Evolutionary conservation across 2,888 invertebrate genomes (phyloP), one percentile per base, ranked within the genome.

Genomic region (Leptinotarsa tumamoca): DNA sequence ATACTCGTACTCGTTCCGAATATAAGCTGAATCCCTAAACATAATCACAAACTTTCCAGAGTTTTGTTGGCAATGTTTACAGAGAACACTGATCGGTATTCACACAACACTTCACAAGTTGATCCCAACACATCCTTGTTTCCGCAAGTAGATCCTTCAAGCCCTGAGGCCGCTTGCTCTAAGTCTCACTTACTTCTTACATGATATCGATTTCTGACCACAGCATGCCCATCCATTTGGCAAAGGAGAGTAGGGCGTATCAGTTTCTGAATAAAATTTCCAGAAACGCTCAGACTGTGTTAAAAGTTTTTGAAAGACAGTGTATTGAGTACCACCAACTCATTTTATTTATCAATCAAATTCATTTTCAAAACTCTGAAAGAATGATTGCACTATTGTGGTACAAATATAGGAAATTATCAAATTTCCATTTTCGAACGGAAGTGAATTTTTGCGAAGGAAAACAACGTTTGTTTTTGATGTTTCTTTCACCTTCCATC

Each of bases 111-210:
- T 82, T 79, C 86, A 86, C 84, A 84, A 84, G 83, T 85, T 86
- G 85, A 86, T 86, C 86, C 85, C 80, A 81, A 81, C 83, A 85
- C 84, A 87, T 86, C 86, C 86, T 84, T 81, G 84, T 86, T 86
- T 87, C 86, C 86, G 85, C 85, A 84, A 86, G 86, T 86, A 85
- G 17, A 63, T 63, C 63, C 43, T 63, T 63, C 63, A 85, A 83
- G 84, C 83, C 86, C 82, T 83, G 79, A 79, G 85, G 85, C 83
- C 82, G 84, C 83, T 82, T 84, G 84, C 80, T 84, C 85, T 80
- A 82, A 82, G 84, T 85, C 70, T 70, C 67, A 63, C 52, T 67
- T 84, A 85, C 83, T 84, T 82, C 83, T 85, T 84, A 77, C 21
- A 63, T 79, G 84, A 84, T 85, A 86, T 85, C 83, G 85, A 85